Evolutionary conservation across 2,797 vertebrate species (phyloP).

Genomic region (Streptopelia turtur): DNA sequence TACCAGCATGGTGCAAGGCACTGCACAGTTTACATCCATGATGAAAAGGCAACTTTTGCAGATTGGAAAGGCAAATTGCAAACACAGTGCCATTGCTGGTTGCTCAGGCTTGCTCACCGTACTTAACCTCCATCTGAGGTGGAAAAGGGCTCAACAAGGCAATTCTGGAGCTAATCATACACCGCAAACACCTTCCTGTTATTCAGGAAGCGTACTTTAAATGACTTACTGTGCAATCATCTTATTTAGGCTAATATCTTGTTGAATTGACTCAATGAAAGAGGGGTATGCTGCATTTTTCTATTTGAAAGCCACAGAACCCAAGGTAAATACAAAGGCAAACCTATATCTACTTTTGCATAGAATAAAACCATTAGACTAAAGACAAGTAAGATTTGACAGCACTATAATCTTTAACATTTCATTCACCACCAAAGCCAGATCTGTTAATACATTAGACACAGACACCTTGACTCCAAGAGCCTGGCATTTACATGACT

Average conservation of each 20-base stretch:
- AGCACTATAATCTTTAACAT: fast-evolving
- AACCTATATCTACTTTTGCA: fast-evolving
- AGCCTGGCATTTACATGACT: fast-evolving
- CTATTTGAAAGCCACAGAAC: neutral
- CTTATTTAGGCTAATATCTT: neutral
- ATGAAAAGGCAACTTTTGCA: fast-evolving
- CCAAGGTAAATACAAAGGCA: neutral
- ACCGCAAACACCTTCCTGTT: neutral
- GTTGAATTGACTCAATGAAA: neutral
- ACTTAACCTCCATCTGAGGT: neutral
- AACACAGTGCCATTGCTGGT: neutral
- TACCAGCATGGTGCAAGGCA: neutral
- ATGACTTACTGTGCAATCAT: neutral
- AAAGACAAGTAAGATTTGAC: neutral
- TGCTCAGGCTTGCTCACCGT: neutral
- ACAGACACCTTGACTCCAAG: neutral
- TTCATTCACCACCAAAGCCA: neutral
- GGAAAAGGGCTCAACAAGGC: neutral
- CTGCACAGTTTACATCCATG: fast-evolving
- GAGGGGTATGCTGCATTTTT: neutral
- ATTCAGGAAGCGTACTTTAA: neutral
- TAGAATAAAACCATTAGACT: neutral
- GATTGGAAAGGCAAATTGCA: neutral
- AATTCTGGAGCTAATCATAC: neutral
- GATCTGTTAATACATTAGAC: neutral